Evolutionary conservation across 2,888 invertebrate species (phyloP).

Genomic region (Ectropis crepuscularia): DNA sequence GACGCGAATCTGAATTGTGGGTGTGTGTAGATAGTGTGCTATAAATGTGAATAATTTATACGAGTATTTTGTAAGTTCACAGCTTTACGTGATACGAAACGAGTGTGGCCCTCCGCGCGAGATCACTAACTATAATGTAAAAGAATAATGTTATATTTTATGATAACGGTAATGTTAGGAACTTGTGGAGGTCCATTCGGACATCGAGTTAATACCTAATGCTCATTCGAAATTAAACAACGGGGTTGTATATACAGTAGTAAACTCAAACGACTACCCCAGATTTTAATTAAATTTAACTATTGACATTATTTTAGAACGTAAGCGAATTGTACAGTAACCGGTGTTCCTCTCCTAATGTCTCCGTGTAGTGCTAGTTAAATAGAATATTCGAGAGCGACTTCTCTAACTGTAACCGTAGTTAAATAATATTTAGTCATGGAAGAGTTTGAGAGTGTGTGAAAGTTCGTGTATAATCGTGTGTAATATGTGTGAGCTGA

Average conservation of each 20-base stretch:
- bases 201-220: conserved; percentile 69
- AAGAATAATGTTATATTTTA: conserved; percentile 77
- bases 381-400: conserved; percentile 68
- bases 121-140: conserved; percentile 56
- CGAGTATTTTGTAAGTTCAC: conserved; percentile 84
- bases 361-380: conserved; percentile 79
- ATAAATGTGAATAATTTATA: conserved; percentile 85
- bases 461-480: conserved; percentile 44
- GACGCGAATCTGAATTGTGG: conserved; percentile 71
- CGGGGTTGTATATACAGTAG: conserved; percentile 78
- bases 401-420: conserved; percentile 70
- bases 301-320: conserved; percentile 65
- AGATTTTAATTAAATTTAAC: conserved; percentile 71
- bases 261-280: conserved; percentile 64
- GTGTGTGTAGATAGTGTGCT: conserved; percentile 84
- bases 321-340: conserved; percentile 80
- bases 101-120: conserved; percentile 75
- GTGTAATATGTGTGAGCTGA: conserved; percentile 14
- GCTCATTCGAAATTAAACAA: conserved; percentile 74
- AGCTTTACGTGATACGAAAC: conserved; percentile 82
- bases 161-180: conserved; percentile 70
- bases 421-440: conserved; percentile 65
- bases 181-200: conserved; percentile 68
- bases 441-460: conserved; percentile 57
- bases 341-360: conserved; percentile 82